Evolutionary conservation across 2,113 vertebrate species (phyloP).

Genomic region (Otus sunia): DNA sequence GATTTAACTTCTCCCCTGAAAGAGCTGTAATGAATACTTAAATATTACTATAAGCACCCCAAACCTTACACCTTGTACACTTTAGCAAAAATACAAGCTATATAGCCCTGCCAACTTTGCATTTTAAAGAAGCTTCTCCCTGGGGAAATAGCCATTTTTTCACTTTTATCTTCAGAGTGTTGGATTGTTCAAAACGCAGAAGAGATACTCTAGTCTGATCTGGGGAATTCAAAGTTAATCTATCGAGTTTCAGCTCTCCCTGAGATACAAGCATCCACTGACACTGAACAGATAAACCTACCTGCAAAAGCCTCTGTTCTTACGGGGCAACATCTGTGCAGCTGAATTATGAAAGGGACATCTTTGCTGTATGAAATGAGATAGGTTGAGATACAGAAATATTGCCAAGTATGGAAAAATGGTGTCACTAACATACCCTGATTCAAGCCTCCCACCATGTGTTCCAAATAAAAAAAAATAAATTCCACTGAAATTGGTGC

Average conservation of each 20-base stretch:
- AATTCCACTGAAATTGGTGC: neutral
- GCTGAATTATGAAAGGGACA: neutral
- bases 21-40: neutral
- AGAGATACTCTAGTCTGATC: neutral
- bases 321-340: neutral
- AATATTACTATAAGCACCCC: neutral
- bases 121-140: neutral
- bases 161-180: neutral
- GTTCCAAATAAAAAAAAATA: neutral
- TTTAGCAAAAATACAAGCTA: neutral
- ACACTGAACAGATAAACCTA: neutral
- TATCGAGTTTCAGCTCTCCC: neutral
- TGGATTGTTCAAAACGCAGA: neutral
- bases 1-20: neutral
- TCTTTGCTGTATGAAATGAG: neutral
- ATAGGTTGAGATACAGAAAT: neutral
- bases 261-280: neutral
- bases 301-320: neutral
- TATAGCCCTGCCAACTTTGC: neutral
- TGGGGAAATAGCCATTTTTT: neutral
- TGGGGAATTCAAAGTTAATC: neutral
- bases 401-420: neutral
- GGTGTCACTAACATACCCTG: neutral
- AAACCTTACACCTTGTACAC: neutral
- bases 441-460: neutral